Evolutionary conservation across 2,797 vertebrate genomes (phyloP), one percentile per base, ranked within the genome.

Genomic region (Anguilla megastoma): DNA sequence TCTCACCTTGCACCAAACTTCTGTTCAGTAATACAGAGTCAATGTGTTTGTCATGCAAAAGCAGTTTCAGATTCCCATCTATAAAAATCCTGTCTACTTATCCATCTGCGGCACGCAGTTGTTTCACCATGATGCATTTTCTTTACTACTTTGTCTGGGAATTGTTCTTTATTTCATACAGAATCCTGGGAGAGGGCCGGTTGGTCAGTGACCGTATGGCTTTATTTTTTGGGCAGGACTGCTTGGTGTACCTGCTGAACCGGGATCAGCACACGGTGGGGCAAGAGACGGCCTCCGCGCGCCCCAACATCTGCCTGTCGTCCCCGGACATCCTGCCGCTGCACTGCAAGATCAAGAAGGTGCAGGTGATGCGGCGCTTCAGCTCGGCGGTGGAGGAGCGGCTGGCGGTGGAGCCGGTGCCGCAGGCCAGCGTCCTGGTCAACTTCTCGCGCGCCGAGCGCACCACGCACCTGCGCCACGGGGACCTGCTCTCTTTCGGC

Each of bases 301-400:
- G 97, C 27, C 98, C 98, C 85, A 98, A 97, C 95, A 98, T 99
- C 95, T 98, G 96, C 94, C 96, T 99, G 83, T 98, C 97, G 0
- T 98, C 98, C 9, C 98, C 98, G 0, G 98, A 99, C 93, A 97
- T 99, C 93, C 94, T 99, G 87, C 97, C 98, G 0, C 96, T 99
- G 90, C 98, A 99, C 95, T 99, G 98, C 94, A 96, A 96, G 91
- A 94, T 97, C 85, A 94, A 93, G 88, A 92, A 92, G 84, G 88
- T 91, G 41, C 91, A 50, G 56, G 84, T 88, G 1, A 0, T 92
- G 0, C 90, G 88, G 63, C 89, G 93, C 6, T 90, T 93, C 48
- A 90, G 86, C 79, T 69, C 87, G 0, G 93, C 74, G 63, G 90
- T 87, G 0, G 94, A 94, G 84, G 94, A 96, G 87, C 94, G 94